Evolutionary conservation across 37 sponge, comb jelly and placozoan genomes (phyloP), one percentile per base, ranked within the genome.

Genomic region (Chondrilla cf. caribensis): DNA sequence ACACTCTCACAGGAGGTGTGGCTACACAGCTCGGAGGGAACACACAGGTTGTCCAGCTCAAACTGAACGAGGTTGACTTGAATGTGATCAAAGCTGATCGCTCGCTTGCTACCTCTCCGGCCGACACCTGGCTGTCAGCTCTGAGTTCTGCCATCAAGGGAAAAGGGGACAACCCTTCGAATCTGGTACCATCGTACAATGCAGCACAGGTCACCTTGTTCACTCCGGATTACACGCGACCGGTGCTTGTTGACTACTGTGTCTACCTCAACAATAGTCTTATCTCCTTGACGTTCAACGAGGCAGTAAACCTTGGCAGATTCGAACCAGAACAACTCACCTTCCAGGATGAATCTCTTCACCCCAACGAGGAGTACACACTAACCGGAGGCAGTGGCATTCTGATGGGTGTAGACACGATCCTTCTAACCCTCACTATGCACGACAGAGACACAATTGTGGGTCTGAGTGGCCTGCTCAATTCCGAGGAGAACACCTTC

Each of bases 291-390:
- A 95, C 92, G 0, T 95, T 95, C 86, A 87, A 88, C 26, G 96
- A 95, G 39, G 81, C 92, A 29, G 88, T 95, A 17, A 79, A 83
- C 11, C 32, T 78, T 11, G 79, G 77, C 28, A 90, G 89, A 1
- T 96, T 96, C 81, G 91, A 93, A 32, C 77, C 89, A 26, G 79
- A 71, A 11, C 89, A 93, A 47, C 60, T 96, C 1, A 96, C 93
- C 33, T 86, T 96, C 81, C 93, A 90, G 43, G 86, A 82, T 36
- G 21, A 43, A 21, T 33, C 21, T 0, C 55, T 79, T 78, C 39
- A 40, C 0, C 78, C 86, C 24, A 64, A 79, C 0, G 28, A 2
- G 9, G 40, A 54, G 8, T 92, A 84, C 82, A 88, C 86, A 24
- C 70, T 92, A 15, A 84, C 87, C 14, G 93, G 93, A 3, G 80